Base-by-base conservation (phyloP, 2,888 invertebrate species). In the Sarcophaga subvicina region DNA sequence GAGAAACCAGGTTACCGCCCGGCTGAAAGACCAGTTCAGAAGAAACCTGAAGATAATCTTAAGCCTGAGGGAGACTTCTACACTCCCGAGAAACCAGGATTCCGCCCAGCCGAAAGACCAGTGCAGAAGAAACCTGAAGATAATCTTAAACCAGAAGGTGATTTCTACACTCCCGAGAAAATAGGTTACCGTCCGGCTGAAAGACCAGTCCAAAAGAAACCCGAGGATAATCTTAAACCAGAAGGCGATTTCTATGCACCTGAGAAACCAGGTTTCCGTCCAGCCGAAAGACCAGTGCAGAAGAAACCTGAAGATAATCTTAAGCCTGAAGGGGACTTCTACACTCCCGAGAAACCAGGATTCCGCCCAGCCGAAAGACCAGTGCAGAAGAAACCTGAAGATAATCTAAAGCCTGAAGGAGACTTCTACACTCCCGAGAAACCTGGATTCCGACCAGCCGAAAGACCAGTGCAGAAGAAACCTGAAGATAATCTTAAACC, bases 1-100 rank as follows among this genome's bases (percentile, higher is more conserved):
- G 91, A 93, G 95, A 4, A 93, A 91, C 85, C 94, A 95, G 88
- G 90, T 0, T 95, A 92, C 89, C 91, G 90, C 11, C 95, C 87
- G 6, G 85, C 71, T 2, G 85, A 85, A 62, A 76, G 83, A 14
- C 82, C 85, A 2, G 37, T 27, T 17, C 81, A 80, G 12, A n/a
- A 85, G 0, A 90, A 90, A 72, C 94, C 94, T 0, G 90, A 93
- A 69, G 95, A 95, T 90, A 95, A 96, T 90, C 89, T 95, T 0
- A 92, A 91, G 71, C 95, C 95, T 0, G 95, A 96, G 89, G 94
- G 96, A 2, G 94, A 95, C 0, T 95, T 95, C 88, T 94, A 94
- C 59, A 70, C 83, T 69, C 89, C 90, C 4, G 94, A 94, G 0
- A 90, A 90, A 27, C 92, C 93, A 0, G 89, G 92, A 47, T 94